Conservation (phyloP, 2,113 vertebrate genomes). For the Nanorana parkeri region DNA sequence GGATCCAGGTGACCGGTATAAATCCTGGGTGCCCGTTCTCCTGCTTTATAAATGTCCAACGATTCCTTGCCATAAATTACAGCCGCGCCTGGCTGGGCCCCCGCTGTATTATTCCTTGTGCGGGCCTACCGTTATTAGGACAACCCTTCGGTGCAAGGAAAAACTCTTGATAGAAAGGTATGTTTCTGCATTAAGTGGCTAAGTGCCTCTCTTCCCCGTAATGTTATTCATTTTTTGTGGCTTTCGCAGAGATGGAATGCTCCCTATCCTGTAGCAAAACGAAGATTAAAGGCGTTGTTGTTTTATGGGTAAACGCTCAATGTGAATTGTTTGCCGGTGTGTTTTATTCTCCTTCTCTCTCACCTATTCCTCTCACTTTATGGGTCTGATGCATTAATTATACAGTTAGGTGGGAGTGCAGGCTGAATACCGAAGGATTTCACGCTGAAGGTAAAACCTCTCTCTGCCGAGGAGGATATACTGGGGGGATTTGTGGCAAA, state of each 20-base stretch:
- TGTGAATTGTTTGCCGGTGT: not conserved
- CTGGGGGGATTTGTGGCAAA: too few species aligned
- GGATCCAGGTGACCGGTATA: conserved; percentile 23
- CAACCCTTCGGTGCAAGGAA: not conserved
- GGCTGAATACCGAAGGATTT: not conserved
- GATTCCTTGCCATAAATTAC: conserved; percentile 9
- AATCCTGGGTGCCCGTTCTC: conserved; percentile 13
- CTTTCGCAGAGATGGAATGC: not conserved
- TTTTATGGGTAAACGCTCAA: conserved; percentile 15
- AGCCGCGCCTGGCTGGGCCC: not conserved
- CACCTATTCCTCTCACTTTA: not conserved
- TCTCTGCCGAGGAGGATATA: too few species aligned
- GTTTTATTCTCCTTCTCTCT: not conserved
- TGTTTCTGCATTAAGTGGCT: conserved; percentile 13
- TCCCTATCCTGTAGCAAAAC: conserved; percentile 14
- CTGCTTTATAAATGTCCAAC: conserved; percentile 27
- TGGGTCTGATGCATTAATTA: conserved; percentile 7
- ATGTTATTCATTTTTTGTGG: conserved; percentile 17
- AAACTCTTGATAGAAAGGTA: conserved; percentile 9
- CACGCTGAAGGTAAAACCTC: too few species aligned
- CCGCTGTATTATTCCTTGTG: conserved; percentile 19
- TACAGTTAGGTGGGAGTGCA: conserved; percentile 4
- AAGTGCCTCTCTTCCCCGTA: not conserved
- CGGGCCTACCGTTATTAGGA: conserved; percentile 18
- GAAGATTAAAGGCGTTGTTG: conserved; percentile 1